A percentile compares a stretch with the other conserved stretches of the same genome.
phyloP scores from a whole-genome alignment of 2,113 vertebrate genomes.

The Paralichthys olivaceus region DNA sequence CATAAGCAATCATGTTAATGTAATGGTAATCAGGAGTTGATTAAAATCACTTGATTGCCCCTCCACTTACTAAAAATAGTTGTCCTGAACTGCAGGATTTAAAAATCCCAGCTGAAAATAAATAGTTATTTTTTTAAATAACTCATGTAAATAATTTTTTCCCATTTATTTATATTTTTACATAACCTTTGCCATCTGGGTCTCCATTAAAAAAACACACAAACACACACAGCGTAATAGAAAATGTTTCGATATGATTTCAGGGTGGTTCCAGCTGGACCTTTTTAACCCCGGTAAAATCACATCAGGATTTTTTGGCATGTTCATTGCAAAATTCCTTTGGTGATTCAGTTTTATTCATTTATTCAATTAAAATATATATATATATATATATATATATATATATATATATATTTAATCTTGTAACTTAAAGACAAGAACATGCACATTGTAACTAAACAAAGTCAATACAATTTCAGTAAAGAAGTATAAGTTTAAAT shows the following conservation, averaged over 20 bases:
- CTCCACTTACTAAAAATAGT: not conserved
- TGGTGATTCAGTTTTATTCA: not conserved
- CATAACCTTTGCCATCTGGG: no score
- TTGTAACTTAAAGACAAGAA: no score
- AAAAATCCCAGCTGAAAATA: not conserved
- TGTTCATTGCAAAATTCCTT: not conserved
- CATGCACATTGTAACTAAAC: no score
- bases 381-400: no score
- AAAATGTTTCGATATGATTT: not conserved
- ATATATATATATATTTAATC: no score
- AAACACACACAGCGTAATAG: not conserved
- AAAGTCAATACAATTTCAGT: no score
- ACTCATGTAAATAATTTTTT: not conserved
- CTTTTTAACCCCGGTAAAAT: not conserved
- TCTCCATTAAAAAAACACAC: not conserved
- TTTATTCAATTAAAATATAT: not conserved
- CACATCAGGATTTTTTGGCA: not conserved
- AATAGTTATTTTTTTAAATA: not conserved
- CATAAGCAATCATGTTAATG: constrained; percentile 45
- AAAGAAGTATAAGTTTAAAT: no score
- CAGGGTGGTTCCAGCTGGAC: not conserved
- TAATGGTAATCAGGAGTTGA: constrained; percentile 34
- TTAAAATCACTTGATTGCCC: constrained; percentile 23
- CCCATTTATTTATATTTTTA: not conserved
- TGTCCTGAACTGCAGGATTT: not conserved